Base-by-base conservation (phyloP, 2,113 vertebrate species). In the Todiramphus saurophagus region DNA sequence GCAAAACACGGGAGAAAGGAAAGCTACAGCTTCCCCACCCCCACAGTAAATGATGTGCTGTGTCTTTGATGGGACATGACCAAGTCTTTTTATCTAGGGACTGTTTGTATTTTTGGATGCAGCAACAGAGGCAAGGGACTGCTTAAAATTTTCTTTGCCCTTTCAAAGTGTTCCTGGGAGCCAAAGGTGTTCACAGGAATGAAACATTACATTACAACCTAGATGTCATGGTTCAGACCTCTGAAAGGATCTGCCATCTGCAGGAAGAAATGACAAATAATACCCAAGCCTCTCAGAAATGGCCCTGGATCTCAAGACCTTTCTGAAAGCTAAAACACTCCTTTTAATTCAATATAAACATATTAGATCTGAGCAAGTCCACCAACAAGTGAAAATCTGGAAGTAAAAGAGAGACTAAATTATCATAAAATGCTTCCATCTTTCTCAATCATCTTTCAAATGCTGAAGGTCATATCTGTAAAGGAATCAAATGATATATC, bases 121-220 rank as follows among this genome's bases (percentile, higher is more conserved):
- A 74, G 28, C 73, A 87, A 64, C 50, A 79, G 93, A 69, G 11
- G 37, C 1, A 48, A 82, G 43, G 48, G 41, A 7, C 10, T 88
- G 77, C 43, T 97, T 91, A 39, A 94, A 96, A 82, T 94, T 89
- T 89, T 37, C 76, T 91, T 74, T 97, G 94, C 91, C 94, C 91
- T 97, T 97, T 97, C 83, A 37, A 67, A 87, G 30, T 48, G 55
- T 96, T 97, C 35, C 95, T 96, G 90, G 64, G 78, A 95, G 78
- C 76, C 78, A 94, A 84, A 94, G 91, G 55, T 95, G 94, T 91
- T 94, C 87, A 76, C 8, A 74, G 93, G 94, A 96, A 91, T 86
- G 76, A 92, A 96, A 96, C 83, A 94, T 92, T 92, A 74, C 94
- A 97, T 97, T 96, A 81, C 27, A 94, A 8, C 35, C 37, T 85